Base-by-base conservation (phyloP, 2,113 vertebrate species). In the Promerops cafer region DNA sequence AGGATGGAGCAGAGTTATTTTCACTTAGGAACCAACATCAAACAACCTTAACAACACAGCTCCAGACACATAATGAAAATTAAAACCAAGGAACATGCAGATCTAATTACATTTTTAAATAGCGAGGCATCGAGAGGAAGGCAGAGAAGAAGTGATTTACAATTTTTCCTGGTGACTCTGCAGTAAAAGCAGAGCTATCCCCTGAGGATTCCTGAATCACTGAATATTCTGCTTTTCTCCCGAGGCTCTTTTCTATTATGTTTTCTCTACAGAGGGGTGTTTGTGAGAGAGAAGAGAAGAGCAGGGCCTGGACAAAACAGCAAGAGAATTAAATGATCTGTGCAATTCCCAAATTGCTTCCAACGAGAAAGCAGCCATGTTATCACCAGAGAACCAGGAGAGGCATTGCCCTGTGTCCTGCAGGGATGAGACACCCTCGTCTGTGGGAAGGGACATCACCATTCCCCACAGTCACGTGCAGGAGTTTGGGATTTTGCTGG, bases 71-170 rank as follows among this genome's bases (percentile, higher is more conserved):
- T 74, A 93, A 95, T 92, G 96, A 84, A 86, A 96, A 95, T 95
- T 78, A 92, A 94, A 96, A 82, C 40, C 87, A 69, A 94, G 85
- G 79, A 84, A 82, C 82, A 69, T 40, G 42, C 85, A 90, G 85
- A 71, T 96, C 76, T 94, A 94, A 94, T 97, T 96, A 91, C 45
- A 66, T 93, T 94, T 96, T 85, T 42, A 65, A 95, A 85, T 56
- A 89, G 77, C 44, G 61, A 90, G 78, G 71, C 65, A 57, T 31
- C n/a, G 45, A 71, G 71, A 72, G 45, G 59, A 85, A 90, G 47
- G 76, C 64, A 87, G 64, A 81, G 59, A 39, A 96, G 56, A 76
- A 90, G 50, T 70, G 47, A 94, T 96, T 94, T 93, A 61, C 69
- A 65, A 5, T 84, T 91, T 87, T 72, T 90, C 60, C 82, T 87